Percentiles rank a stretch among this genome's conserved stretches.
These are phyloP conservation scores for Platycheirus albimanus DNA, from an alignment of 2,888 invertebrate species.

Conservation along the genomic window DNA sequence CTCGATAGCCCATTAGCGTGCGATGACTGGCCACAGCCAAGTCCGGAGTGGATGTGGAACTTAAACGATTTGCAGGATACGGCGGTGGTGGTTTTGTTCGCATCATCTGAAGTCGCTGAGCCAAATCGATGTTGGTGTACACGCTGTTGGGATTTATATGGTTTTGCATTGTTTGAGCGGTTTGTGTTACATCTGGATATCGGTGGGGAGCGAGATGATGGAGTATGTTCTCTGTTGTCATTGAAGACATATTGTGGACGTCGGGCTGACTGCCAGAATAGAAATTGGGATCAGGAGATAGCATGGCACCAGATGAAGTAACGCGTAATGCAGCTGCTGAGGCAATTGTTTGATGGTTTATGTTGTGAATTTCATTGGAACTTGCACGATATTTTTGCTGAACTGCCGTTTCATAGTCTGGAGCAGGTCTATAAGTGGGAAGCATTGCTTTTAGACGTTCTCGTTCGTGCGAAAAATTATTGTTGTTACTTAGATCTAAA, in stretches of 20 bases:
- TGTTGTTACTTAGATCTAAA: constrained; percentile 82
- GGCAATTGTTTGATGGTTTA: constrained; percentile 77
- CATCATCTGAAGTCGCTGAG: constrained; percentile 81
- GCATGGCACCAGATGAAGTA: constrained; percentile 76
- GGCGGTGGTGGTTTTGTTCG: constrained; percentile 91
- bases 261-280: constrained; percentile 88
- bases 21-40: constrained; percentile 89
- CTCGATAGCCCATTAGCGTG: constrained; percentile 80
- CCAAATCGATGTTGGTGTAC: constrained; percentile 79
- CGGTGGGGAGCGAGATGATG: constrained; percentile 81
- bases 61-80: constrained; percentile 90
- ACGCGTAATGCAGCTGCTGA: constrained; percentile 76
- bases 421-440: constrained; percentile 94
- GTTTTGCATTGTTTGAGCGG: constrained; percentile 80
- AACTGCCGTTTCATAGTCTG: constrained; percentile 97
- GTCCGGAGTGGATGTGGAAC: constrained; percentile 93
- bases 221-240: constrained; percentile 78
- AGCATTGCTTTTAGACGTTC: constrained; percentile 87
- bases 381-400: constrained; percentile 90
- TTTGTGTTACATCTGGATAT: constrained; percentile 88
- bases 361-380: constrained; percentile 83
- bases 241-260: constrained; percentile 84
- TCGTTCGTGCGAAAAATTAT: constrained; percentile 79
- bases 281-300: constrained; percentile 74
- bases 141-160: constrained; percentile 77